Conservation (phyloP, 2,797 vertebrate species). For the Enteromius afrohamiltoni region DNA sequence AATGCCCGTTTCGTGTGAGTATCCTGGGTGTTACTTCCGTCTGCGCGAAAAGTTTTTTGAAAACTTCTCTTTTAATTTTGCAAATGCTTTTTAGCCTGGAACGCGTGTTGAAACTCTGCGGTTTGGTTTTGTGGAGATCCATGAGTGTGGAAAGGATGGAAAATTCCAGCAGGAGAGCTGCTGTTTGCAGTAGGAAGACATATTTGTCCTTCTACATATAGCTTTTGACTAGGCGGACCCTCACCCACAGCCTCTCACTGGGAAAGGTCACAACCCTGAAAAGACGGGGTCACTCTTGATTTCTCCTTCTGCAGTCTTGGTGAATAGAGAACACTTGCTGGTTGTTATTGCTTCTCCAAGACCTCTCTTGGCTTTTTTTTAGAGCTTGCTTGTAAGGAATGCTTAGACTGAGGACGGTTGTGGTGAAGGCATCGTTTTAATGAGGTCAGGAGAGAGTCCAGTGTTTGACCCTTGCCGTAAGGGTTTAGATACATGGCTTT, state of each 20-base stretch:
- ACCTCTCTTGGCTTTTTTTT: conserved; percentile 47
- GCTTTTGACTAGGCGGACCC: conserved; percentile 38
- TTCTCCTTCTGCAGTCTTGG: neutral
- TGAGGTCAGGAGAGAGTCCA: conserved; percentile 47
- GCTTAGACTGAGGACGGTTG: conserved; percentile 27
- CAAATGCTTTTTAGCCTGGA: neutral
- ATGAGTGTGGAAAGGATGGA: conserved; percentile 43
- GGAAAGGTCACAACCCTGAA: conserved; percentile 34
- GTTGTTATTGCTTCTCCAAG: conserved; percentile 47
- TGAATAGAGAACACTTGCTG: conserved; percentile 49
- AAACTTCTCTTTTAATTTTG: too few relatives aligned
- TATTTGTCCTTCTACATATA: conserved; percentile 42
- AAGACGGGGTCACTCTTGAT: conserved; percentile 34
- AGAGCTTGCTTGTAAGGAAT: conserved; percentile 37
- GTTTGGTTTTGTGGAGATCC: conserved; percentile 34
- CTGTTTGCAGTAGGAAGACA: conserved; percentile 47
- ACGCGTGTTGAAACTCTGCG: conserved; percentile 26
- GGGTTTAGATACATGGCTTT: conserved; percentile 36
- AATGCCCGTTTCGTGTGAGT: too few relatives aligned
- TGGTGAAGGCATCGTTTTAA: conserved; percentile 47
- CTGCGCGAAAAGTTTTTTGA: too few relatives aligned
- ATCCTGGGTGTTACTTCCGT: too few relatives aligned
- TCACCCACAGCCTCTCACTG: conserved; percentile 22
- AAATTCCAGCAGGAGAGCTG: conserved; percentile 43
- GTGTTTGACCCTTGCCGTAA: conserved; percentile 11